Percentiles rank a stretch among this genome's conserved stretches.
phyloP scores from a whole-genome alignment of 2,888 invertebrate species.

The Lasioglossum marginatum region DNA sequence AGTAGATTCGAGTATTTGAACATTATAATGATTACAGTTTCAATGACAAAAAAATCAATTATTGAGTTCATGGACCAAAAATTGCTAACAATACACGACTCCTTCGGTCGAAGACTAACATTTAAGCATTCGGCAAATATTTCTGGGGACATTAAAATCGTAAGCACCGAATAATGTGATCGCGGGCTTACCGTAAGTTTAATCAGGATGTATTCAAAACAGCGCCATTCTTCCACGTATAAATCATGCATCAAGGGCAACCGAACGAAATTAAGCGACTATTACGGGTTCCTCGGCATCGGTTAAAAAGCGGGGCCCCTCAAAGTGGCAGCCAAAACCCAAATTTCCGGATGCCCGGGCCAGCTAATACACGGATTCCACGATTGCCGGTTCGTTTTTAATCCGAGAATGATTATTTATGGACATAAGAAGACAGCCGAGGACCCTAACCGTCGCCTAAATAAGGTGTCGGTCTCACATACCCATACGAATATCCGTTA shows the following conservation, averaged over 20 bases:
- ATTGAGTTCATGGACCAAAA: not conserved
- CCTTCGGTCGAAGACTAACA: not conserved
- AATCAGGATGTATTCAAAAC: slow-evolving; percentile 33
- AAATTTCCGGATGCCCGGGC: slow-evolving; percentile 63
- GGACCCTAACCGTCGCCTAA: slow-evolving; percentile 70
- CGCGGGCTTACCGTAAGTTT: not conserved
- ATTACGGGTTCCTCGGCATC: slow-evolving; percentile 30
- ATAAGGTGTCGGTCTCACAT: slow-evolving; percentile 69
- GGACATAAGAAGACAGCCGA: slow-evolving; percentile 75
- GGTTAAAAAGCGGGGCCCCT: slow-evolving; percentile 35
- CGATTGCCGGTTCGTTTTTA: slow-evolving; percentile 69
- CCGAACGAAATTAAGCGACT: slow-evolving; percentile 37
- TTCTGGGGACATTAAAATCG: slow-evolving; percentile 11
- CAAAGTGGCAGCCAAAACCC: slow-evolving; percentile 57
- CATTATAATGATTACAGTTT: not conserved
- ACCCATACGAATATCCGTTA: slow-evolving; percentile 71
- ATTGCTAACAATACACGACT: not conserved
- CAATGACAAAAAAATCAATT: not conserved
- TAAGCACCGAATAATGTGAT: not conserved
- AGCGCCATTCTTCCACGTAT: not conserved
- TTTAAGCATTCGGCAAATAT: not conserved
- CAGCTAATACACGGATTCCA: slow-evolving; percentile 57
- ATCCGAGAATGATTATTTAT: slow-evolving; percentile 81
- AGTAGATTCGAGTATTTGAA: not conserved
- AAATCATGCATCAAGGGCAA: slow-evolving; percentile 35